These are phyloP conservation scores for Podilymbus podiceps DNA, from an alignment of 2,113 vertebrate genomes.

Conservation along the genomic window DNA sequence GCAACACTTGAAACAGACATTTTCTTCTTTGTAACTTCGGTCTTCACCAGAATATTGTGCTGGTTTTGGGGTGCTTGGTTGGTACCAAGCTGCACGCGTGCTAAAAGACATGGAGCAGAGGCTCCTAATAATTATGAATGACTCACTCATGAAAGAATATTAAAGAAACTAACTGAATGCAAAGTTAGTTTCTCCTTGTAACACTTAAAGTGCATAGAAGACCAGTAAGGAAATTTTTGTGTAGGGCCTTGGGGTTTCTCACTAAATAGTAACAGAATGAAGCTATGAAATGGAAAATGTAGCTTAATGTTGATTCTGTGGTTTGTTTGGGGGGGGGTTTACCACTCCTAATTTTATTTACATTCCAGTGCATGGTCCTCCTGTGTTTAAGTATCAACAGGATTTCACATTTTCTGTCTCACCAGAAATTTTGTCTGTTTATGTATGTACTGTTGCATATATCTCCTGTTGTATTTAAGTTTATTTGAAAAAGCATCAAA, in stretches of 20 bases:
- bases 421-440: not conserved
- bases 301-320: not conserved
- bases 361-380: not conserved
- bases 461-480: not conserved
- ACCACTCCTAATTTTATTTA: not conserved
- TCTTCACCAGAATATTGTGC: not conserved
- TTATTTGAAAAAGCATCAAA: not conserved
- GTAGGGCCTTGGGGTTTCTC: not conserved
- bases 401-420: not conserved
- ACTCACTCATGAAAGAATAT: not conserved
- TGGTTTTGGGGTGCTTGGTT: not conserved
- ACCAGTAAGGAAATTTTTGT: not conserved
- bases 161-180: not conserved
- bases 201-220: not conserved
- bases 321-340: too few relatives aligned
- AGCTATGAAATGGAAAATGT: not conserved
- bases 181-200: not conserved
- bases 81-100: fast-evolving
- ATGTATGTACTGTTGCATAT: not conserved
- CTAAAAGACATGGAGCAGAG: fast-evolving
- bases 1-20: not conserved
- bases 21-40: not conserved
- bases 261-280: not conserved
- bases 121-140: not conserved
- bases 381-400: not conserved